phyloP scores from a whole-genome alignment of 2,797 vertebrate species.

The Acanthis flammea region DNA sequence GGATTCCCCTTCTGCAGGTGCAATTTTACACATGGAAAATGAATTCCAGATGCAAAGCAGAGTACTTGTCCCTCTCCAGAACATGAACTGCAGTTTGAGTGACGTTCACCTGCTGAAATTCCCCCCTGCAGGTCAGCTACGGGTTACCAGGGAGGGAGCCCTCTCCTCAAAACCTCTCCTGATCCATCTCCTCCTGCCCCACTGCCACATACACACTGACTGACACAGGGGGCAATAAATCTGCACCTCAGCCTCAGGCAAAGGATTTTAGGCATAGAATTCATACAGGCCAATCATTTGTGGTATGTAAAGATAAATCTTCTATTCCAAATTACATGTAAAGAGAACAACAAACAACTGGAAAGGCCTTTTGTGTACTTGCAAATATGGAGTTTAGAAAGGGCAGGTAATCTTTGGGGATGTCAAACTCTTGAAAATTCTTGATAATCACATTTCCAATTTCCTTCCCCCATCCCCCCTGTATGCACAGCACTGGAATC shows the following conservation, averaged over 20 bases:
- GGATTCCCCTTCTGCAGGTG: slow-evolving; percentile 33
- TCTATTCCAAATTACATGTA: not conserved
- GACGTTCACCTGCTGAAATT: not conserved
- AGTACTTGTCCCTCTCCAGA: not conserved
- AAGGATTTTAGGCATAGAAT: not conserved
- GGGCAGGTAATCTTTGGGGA: not conserved
- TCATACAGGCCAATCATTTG: not conserved
- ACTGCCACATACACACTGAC: fast-evolving
- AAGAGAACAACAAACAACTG: not conserved
- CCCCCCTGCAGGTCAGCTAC: not conserved
- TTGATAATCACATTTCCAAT: not conserved
- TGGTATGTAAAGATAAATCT: not conserved
- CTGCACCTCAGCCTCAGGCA: not conserved
- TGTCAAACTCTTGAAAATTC: not conserved
- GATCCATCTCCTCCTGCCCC: not conserved
- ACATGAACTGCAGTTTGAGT: not conserved
- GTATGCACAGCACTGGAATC: not conserved
- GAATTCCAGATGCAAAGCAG: slow-evolving; percentile 8
- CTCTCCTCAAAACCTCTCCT: not conserved
- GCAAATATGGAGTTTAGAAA: not conserved
- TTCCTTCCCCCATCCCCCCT: fast-evolving
- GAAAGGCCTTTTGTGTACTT: not conserved
- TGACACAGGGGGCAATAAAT: not conserved
- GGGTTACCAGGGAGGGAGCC: not conserved
- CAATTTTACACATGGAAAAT: slow-evolving; percentile 23